A percentile compares a stretch with the other conserved stretches of the same genome.
Conservation (phyloP, 2,888 invertebrate genomes). For the Eutolmus rufibarbis region DNA sequence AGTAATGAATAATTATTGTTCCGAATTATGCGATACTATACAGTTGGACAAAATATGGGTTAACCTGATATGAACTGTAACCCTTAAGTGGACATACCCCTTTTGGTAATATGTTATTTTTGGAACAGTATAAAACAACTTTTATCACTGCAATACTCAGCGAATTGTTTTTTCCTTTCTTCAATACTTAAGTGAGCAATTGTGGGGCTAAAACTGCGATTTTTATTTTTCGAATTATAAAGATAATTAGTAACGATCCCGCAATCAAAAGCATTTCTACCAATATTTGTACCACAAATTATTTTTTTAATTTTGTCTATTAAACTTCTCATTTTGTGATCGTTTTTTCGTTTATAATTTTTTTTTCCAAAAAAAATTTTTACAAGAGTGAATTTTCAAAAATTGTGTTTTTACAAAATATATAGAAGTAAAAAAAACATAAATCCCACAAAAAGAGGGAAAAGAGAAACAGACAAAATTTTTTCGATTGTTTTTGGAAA, state of each 20-base stretch:
- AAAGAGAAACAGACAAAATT: slow-evolving; percentile 4
- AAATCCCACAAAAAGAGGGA: slow-evolving; percentile 47
- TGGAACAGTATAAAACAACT: background rate
- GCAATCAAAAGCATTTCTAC: slow-evolving; percentile 6
- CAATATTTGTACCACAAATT: slow-evolving; percentile 46
- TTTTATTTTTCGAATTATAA: background rate
- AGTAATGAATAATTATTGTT: background rate
- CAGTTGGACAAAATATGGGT: background rate
- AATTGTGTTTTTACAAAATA: slow-evolving; percentile 39
- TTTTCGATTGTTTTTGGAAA: slow-evolving; percentile 48
- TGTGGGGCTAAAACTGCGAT: slow-evolving; percentile 3
- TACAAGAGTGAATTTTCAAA: background rate
- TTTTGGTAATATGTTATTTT: background rate
- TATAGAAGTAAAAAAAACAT: slow-evolving; percentile 45
- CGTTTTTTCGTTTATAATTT: background rate
- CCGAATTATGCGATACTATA: background rate
- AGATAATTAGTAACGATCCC: background rate
- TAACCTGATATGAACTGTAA: background rate
- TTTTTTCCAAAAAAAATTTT: background rate
- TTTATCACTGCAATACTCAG: background rate
- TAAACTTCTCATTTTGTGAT: slow-evolving; percentile 29
- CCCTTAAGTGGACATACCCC: background rate
- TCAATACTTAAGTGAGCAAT: background rate
- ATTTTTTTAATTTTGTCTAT: slow-evolving; percentile 33
- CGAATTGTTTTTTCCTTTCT: background rate